Evolutionary conservation across 1,140 invertebrate genomes (phyloP), one percentile per base, ranked within the genome.

Genomic region (Drosophila sechellia): DNA sequence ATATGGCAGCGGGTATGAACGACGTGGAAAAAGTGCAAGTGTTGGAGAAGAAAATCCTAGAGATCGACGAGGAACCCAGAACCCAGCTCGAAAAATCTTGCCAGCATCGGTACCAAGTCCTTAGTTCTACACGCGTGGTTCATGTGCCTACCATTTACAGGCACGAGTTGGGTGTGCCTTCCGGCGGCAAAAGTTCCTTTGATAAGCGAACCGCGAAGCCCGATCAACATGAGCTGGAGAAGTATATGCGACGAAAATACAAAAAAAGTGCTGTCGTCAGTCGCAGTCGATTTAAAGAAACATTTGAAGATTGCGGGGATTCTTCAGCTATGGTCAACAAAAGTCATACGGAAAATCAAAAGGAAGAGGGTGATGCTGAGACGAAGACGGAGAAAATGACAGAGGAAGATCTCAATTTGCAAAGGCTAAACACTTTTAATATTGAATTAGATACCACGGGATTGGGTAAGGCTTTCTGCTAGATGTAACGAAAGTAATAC

Each of bases 401-500:
- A 31, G 35, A 66, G 11, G 3, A 58, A 11, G 37, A 84, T 53
- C 39, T 86, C 31, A 6, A 1, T 55, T 50, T 22, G 31, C 6
- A 31, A 31, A 49, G 50, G 15, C 35, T 85, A n/a, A 52, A 81
- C 17, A 49, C 78, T 34, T 87, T 81, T 27, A 27, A 71, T 3
- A 37, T 75, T 4, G 11, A 34, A 0, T 2, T 85, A 5, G 60
- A 85, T 53, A 10, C 48, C 1, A 48, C 13, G 2, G 53, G 42
- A 6, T 5, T 85, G 34, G 12, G 81, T 85, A 20, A 64, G 83
- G 2, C 20, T 12, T 25, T n/a, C 12, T 31, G 11, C 5, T 34
- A 2, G 10, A 35, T 34, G 25, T 20, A n/a, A 1, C 0, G 45
- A 5, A 6, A 8, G 3, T 49, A 12, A 17, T 11, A 54, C 4